Evolutionary conservation across 37 sponge, comb jelly and placozoan species (phyloP).

Genomic region (Spongilla lacustris): DNA sequence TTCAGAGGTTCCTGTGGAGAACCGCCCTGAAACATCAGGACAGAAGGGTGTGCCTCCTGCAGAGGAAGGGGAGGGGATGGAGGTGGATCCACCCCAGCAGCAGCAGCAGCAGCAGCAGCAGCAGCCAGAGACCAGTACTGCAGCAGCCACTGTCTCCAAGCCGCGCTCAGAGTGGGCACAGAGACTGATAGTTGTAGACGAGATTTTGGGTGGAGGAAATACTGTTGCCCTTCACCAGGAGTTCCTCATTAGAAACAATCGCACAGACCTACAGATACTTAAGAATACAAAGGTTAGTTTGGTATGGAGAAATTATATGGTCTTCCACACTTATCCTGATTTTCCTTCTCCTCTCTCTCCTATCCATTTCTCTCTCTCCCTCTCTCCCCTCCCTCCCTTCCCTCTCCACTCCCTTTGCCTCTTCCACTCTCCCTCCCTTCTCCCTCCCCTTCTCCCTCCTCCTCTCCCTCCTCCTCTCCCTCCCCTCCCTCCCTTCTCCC

Average conservation of each 20-base stretch:
- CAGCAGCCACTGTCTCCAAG: slow-evolving; percentile 5
- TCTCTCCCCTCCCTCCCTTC: background rate
- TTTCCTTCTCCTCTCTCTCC: background rate
- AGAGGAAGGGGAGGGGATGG: slow-evolving; percentile 27
- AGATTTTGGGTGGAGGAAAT: slow-evolving; percentile 83
- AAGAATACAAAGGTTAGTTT: slow-evolving; percentile 88
- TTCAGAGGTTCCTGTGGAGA: no score
- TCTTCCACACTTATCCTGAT: background rate
- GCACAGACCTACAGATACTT: slow-evolving; percentile 89
- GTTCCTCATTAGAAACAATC: slow-evolving; percentile 95
- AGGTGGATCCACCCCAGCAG: slow-evolving; percentile 22
- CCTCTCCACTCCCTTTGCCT: background rate
- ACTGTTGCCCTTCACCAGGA: slow-evolving; percentile 86
- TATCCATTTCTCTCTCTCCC: background rate
- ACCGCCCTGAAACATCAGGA: no score
- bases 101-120: no score
- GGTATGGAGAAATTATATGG: background rate
- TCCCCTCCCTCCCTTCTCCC: background rate
- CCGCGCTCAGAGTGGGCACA: slow-evolving; percentile 65
- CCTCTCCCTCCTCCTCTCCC: background rate
- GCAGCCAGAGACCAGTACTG: slow-evolving; percentile 9
- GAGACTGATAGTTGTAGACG: slow-evolving; percentile 41
- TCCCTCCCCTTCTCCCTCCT: background rate
- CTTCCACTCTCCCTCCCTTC: background rate
- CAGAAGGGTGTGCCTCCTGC: no score